These are phyloP conservation scores for Mesoligia furuncula DNA, from an alignment of 2,888 invertebrate species.

Conservation along the genomic window DNA sequence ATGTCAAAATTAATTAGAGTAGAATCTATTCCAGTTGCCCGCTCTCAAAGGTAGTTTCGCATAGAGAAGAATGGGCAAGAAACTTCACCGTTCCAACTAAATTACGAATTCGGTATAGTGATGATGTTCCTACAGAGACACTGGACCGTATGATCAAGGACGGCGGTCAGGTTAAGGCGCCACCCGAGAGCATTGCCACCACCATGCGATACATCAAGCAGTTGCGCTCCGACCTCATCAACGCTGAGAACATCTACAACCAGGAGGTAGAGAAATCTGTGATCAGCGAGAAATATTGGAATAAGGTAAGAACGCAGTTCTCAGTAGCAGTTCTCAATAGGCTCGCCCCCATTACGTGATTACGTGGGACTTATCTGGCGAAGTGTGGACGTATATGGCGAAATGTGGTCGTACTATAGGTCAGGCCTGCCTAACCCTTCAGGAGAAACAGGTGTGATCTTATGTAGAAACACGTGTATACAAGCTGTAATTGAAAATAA, in stretches of 20 bases:
- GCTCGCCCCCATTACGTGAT: not conserved
- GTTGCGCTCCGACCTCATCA: slow-evolving; percentile 90
- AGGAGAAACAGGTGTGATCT: not conserved
- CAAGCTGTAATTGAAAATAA: not conserved
- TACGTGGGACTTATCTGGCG: not conserved
- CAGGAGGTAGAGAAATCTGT: slow-evolving; percentile 89
- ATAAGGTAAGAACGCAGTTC: slow-evolving; percentile 90
- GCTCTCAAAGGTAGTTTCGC: not conserved
- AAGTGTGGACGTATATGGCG: too few species aligned
- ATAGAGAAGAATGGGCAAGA: not conserved
- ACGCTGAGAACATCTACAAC: slow-evolving; percentile 91
- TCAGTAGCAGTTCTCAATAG: not conserved
- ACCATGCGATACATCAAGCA: slow-evolving; percentile 89
- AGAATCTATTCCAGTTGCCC: not conserved
- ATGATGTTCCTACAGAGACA: slow-evolving; percentile 72
- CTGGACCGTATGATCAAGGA: slow-evolving; percentile 82
- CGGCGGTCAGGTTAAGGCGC: slow-evolving; percentile 76
- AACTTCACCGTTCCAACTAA: not conserved
- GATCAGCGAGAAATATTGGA: slow-evolving; percentile 95
- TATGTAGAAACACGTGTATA: not conserved
- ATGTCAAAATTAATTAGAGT: not conserved
- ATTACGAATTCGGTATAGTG: not conserved
- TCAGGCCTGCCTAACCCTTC: not conserved
- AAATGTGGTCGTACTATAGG: too few species aligned
- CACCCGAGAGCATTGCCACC: slow-evolving; percentile 86